Evolutionary conservation across 2,888 invertebrate genomes (phyloP).

Genomic region (Ctenicera cuprea): DNA sequence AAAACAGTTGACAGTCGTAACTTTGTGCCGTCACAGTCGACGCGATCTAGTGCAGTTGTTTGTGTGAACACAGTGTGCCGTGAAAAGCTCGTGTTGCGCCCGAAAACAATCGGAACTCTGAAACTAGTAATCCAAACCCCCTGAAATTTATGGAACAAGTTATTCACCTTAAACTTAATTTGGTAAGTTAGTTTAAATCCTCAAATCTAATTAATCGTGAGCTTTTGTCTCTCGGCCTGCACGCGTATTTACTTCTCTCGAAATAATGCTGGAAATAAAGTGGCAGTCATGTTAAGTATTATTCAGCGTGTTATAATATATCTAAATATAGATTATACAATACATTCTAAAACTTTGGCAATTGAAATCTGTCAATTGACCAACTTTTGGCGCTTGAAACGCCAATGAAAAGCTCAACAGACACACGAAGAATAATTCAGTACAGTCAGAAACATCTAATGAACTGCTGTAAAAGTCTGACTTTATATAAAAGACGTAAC

Average conservation of each 20-base stretch:
- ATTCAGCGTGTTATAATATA: neutral
- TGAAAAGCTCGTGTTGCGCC: slow-evolving; percentile 40
- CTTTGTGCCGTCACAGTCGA: slow-evolving; percentile 50
- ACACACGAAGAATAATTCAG: neutral
- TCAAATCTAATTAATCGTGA: slow-evolving; percentile 53
- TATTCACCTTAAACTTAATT: slow-evolving; percentile 53
- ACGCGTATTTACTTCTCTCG: slow-evolving; percentile 28
- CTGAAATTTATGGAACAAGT: slow-evolving; percentile 54
- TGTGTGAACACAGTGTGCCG: slow-evolving; percentile 49
- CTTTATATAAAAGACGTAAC: too few relatives aligned
- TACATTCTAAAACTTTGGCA: neutral
- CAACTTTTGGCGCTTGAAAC: neutral
- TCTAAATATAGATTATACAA: neutral
- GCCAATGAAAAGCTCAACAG: neutral
- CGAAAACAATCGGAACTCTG: slow-evolving; percentile 46
- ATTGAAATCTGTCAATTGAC: slow-evolving; percentile 7
- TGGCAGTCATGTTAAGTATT: neutral
- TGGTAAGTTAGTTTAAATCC: slow-evolving; percentile 53
- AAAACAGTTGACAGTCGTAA: slow-evolving; percentile 55
- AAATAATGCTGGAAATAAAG: neutral
- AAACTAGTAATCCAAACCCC: slow-evolving; percentile 50
- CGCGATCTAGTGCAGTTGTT: slow-evolving; percentile 47
- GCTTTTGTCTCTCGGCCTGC: slow-evolving; percentile 40
- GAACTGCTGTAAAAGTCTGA: too few relatives aligned
- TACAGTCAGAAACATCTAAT: too few relatives aligned